phyloP scores from a whole-genome alignment of 2,888 invertebrate species.

The Plagiodera versicolora region DNA sequence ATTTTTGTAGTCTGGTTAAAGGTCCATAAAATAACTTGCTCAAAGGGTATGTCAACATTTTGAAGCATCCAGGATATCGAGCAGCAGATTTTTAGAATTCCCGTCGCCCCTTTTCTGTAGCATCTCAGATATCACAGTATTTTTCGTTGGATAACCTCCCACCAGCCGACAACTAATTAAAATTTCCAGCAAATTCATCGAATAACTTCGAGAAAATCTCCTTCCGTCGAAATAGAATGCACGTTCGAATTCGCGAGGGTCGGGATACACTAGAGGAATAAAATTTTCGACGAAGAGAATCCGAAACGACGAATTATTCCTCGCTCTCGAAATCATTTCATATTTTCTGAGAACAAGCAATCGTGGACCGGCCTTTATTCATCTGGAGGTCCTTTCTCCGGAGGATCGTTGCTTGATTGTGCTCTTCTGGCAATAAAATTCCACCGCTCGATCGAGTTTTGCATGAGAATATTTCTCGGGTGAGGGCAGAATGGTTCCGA shows the following conservation, averaged over 20 bases:
- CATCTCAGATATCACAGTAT: neutral
- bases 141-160: neutral
- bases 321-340: constrained; percentile 45
- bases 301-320: constrained; percentile 44
- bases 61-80: too few relatives aligned
- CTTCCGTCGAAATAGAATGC: neutral
- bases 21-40: too few relatives aligned
- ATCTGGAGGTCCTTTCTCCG: constrained; percentile 41
- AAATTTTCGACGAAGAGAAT: constrained; percentile 45
- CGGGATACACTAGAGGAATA: neutral
- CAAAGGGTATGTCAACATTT: too few relatives aligned
- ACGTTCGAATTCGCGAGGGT: neutral
- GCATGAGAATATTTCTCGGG: constrained; percentile 53
- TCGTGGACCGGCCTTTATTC: constrained; percentile 45
- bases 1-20: too few relatives aligned
- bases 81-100: too few relatives aligned
- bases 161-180: neutral
- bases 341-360: constrained; percentile 43
- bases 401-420: constrained; percentile 51
- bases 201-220: neutral
- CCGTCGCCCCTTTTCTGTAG: too few relatives aligned
- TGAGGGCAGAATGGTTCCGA: constrained; percentile 44
- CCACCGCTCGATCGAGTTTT: constrained; percentile 52
- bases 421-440: constrained; percentile 52
- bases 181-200: neutral